Percentiles rank a stretch among this genome's conserved stretches.
phyloP scores from a whole-genome alignment of 2,797 vertebrate species.

The Limnodromus scolopaceus region DNA sequence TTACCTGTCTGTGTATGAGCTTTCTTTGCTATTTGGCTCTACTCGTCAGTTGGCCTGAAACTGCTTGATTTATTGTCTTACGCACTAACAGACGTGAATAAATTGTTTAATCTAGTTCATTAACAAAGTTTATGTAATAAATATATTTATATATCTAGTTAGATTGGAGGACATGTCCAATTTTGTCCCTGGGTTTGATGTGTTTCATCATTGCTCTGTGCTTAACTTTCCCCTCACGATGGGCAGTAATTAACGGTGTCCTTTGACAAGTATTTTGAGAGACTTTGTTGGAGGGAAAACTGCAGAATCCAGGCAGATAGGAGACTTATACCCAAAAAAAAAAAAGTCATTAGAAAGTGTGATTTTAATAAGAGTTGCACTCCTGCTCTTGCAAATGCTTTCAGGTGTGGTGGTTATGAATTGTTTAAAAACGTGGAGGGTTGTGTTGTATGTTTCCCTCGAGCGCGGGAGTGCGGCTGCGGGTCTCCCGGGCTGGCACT shows the following conservation, averaged over 20 bases:
- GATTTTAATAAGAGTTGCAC: neutral
- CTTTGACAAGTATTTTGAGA: neutral
- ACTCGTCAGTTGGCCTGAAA: neutral
- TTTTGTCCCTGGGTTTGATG: neutral
- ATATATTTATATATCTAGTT: neutral
- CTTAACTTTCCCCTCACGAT: neutral
- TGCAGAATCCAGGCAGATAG: neutral
- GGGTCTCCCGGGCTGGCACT: neutral
- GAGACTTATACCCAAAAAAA: neutral
- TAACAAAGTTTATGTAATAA: neutral
- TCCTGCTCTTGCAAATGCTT: neutral
- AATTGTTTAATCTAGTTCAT: neutral
- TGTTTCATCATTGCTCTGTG: neutral
- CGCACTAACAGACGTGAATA: neutral
- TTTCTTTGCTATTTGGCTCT: slow-evolving; percentile 49
- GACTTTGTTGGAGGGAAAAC: neutral
- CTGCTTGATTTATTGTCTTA: neutral
- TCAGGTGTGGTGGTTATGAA: accelerated
- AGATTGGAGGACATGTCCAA: neutral
- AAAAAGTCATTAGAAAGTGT: neutral
- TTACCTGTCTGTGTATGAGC: slow-evolving; percentile 57
- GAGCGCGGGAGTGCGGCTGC: neutral
- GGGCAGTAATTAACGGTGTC: neutral
- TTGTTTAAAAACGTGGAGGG: neutral
- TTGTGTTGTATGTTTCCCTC: accelerated